These are phyloP conservation scores for Thereva unica DNA, from an alignment of 2,888 invertebrate species.

Conservation along the genomic window DNA sequence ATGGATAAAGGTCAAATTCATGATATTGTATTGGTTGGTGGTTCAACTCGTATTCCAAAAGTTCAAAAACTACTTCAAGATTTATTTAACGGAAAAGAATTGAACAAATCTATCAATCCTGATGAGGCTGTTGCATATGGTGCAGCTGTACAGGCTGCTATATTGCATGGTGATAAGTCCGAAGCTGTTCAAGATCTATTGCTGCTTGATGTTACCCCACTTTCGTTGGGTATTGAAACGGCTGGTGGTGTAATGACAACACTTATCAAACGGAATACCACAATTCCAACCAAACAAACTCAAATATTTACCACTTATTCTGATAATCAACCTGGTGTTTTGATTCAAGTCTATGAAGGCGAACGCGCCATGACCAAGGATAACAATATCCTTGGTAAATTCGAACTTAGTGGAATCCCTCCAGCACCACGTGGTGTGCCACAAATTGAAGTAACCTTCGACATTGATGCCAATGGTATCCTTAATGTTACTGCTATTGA, in stretches of 20 bases:
- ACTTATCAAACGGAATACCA: conserved; percentile 72
- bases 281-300: conserved; percentile 73
- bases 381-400: conserved; percentile 92
- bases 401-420: conserved; percentile 93
- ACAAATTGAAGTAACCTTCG: conserved; percentile 82
- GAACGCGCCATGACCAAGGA: conserved; percentile 90
- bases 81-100: conserved; percentile 73
- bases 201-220: conserved; percentile 69
- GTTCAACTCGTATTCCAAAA: conserved; percentile 79
- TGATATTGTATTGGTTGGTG: conserved; percentile 83
- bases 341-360: conserved; percentile 75
- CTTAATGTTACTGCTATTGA: conserved; percentile 82
- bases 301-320: conserved; percentile 79
- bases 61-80: conserved; percentile 74
- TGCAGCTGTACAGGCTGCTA: conserved; percentile 75
- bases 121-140: conserved; percentile 83
- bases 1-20: conserved; percentile 76
- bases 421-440: conserved; percentile 88
- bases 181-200: conserved; percentile 74
- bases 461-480: conserved; percentile 92
- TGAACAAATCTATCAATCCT: conserved; percentile 77
- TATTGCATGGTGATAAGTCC: conserved; percentile 71
- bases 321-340: conserved; percentile 79
- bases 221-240: conserved; percentile 77
- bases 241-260: conserved; percentile 80